Base-by-base conservation (phyloP, 2,888 invertebrate genomes). In the Drosophila recens region DNA sequence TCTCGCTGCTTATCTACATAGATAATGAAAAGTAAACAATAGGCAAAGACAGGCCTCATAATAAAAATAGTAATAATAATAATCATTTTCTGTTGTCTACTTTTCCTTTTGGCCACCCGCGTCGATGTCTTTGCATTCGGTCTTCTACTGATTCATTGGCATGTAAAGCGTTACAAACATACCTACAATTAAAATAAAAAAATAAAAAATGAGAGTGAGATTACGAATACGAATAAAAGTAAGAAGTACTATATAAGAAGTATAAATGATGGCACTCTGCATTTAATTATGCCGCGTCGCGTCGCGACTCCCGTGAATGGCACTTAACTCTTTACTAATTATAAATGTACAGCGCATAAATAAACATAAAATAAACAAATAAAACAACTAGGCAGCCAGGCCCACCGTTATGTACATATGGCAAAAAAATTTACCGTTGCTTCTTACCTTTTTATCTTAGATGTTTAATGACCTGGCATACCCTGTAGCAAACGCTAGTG, bases 1-100 rank as follows among this genome's bases (percentile, higher is more conserved):
- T 66, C 42, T 56, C 53, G 76, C 73, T 59, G 69, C 88, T 88
- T 89, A 87, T 86, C 86, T 82, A 66, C 73, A 75, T 70, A 87
- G 89, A 87, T 87, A 87, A 87, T 87, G 87, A 89, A 87, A 87
- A 72, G 71, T 75, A 87, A 87, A 87, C 87, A 89, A 85, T 75
- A 71, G 51, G 61, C 80, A 51, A 58, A 72, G 53, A 38, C 70
- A 67, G 49, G 36, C 33, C 15, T 23, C 20, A 52, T 27, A 57
- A 57, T 61, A 54, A 49, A 40, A 51, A 66, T 52, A n/a, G n/a
- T n/a, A 61, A 61, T 49, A 54, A 51, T 51, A 57, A 64, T 34
- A 57, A 65, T 34, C 61, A 67, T 51, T 62, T 75, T 66, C 58
- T 23, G 42, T 61, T 23, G 42, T 43, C 40, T 64, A 8, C 8